Base-by-base conservation (phyloP, 2,888 invertebrate genomes). In the Ceraclea dissimilis region DNA sequence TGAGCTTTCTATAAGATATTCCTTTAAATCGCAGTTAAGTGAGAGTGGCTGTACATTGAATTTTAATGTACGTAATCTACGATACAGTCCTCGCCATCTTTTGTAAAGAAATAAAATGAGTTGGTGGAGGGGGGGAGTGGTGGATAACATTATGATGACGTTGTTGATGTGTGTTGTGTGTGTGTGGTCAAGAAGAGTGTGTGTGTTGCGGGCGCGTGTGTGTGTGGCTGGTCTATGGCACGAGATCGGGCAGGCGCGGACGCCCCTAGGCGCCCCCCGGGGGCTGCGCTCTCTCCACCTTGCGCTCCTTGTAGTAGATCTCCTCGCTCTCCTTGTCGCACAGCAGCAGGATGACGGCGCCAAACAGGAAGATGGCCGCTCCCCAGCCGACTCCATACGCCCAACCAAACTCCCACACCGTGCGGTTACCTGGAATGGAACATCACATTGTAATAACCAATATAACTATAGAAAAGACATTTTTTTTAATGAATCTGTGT, bases 311-410 rank as follows among this genome's bases (percentile, higher is more conserved):
- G 81, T 93, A 94, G 77, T 95, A 93, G 69, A 97, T 91, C 76
- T 97, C 96, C 76, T 98, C 96, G 67, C 93, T 93, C 76, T 97
- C 96, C 76, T 96, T 97, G 80, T 98, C 97, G 74, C 96, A 94
- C 64, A 96, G 83, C 67, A 98, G 80, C 64, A 98, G 79, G 59
- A 97, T 86, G 2, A 94, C 92, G 55, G 93, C 94, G 48, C 95
- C 95, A 72, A 96, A 92, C 51, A 95, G 81, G 78, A 97, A 95
- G 69, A 96, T 93, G 67, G 93, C 93, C 46, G 95, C 92, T 63
- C 95, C 96, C 96, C 97, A 98, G 16, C 94, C 96, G 21, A 97
- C 91, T 50, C 97, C 96, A 71, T 98, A 98, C 48, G 96, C 95
- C 95, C 96, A 98, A 51, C 96, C 96, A 68, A 98, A 97, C 72